Conservation (phyloP, 2,113 vertebrate species). For the Thomomys bottae region DNA sequence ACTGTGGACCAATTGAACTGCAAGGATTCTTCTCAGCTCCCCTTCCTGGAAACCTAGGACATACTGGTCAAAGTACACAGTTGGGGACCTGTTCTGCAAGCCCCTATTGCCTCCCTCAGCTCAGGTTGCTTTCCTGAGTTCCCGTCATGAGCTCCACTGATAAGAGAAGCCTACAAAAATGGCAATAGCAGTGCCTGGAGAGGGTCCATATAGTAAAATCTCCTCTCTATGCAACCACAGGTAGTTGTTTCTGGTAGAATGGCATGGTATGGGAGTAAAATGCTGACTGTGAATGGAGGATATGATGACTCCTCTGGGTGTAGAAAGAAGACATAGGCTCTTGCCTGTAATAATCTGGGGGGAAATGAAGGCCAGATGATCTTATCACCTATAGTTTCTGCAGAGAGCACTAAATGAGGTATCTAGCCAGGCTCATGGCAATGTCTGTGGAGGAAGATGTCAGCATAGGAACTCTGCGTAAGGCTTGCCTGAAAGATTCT, state of each 20-base stretch:
- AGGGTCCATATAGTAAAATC: background rate
- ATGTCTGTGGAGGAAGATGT: background rate
- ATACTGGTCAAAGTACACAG: background rate
- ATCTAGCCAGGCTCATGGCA: background rate
- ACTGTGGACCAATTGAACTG: background rate
- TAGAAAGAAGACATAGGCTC: background rate
- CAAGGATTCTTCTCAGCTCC: too few species aligned
- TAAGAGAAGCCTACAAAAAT: background rate
- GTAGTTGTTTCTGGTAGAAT: background rate
- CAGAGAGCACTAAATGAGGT: too few species aligned
- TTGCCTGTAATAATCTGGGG: constrained; percentile 8
- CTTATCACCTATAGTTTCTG: background rate
- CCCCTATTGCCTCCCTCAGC: background rate
- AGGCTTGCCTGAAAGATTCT: too few species aligned
- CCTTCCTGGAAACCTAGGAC: background rate
- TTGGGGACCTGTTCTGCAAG: background rate
- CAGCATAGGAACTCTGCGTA: background rate
- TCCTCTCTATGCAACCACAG: background rate
- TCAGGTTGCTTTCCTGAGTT: background rate
- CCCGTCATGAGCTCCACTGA: background rate
- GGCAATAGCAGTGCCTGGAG: background rate
- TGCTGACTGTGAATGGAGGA: too few species aligned
- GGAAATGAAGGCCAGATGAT: background rate
- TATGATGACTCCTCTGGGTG: background rate
- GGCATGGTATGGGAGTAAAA: background rate